Base-by-base conservation (phyloP, 2,797 vertebrate species). In the Euphonia xanthogaster region DNA sequence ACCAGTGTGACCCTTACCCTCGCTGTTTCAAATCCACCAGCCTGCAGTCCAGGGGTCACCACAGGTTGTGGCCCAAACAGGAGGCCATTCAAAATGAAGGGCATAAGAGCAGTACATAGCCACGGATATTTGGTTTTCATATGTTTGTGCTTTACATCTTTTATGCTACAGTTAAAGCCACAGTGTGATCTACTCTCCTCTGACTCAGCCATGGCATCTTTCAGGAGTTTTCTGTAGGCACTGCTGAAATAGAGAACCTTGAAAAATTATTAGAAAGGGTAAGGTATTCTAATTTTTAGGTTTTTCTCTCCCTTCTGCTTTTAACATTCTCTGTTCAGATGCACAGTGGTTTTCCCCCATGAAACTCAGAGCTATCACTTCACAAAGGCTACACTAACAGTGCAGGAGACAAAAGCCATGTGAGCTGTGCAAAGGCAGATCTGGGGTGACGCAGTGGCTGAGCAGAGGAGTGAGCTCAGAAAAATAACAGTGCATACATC, bases 1-100 rank as follows among this genome's bases (percentile, higher is more conserved):
- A 45, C n/a, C n/a, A 23, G 22, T 2, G 8, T 7, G 8, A 72
- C 2, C 12, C 35, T 18, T 5, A 5, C 1, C 0, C 40, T 33
- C 0, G 0, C 21, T 2, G 0, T 30, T 65, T 24, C 74, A 67
- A 48, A 82, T 24, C 14, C 66, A 31, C 19, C 57, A 75, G 58
- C 31, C 39, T 42, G 24, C 9, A 21, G 42, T 4, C 3, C 57
- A 77, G 28, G 0, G 31, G 21, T 2, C 14, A 4, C 18, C 45
- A 12, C 1, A 33, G 40, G 8, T 17, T 70, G 55, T 70, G 53
- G 9, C 23, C 22, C 37, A 27, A 77, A 39, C 1, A 30, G 18
- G 7, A 73, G 23, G 22, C 8, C 8, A 1, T 53, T 57, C 61
- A 74, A 65, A 89, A 30, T 6, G 11, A 92, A 85, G n/a, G 30